A percentile compares a stretch with the other conserved stretches of the same genome.
Evolutionary conservation across 1,140 invertebrate genomes (phyloP).

Genomic region (Drosophila truncata): DNA sequence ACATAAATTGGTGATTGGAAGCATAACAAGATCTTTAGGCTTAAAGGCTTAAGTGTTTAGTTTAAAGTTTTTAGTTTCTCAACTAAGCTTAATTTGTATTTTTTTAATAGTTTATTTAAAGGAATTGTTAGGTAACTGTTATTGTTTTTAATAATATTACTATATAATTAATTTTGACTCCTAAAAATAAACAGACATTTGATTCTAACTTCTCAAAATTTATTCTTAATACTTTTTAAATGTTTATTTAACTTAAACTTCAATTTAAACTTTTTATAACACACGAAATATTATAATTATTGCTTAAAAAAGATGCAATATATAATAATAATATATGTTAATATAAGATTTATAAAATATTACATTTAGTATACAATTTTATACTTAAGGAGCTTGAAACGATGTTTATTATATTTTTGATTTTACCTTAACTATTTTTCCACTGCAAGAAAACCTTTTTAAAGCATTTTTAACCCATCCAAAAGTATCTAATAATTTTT

Average conservation of each 20-base stretch:
- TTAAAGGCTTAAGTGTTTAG: too few relatives aligned
- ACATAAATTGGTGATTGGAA: too few relatives aligned
- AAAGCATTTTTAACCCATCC: not conserved
- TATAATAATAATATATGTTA: not conserved
- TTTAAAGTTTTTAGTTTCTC: too few relatives aligned
- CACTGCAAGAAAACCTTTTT: not conserved
- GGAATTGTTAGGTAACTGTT: too few relatives aligned
- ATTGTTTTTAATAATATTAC: too few relatives aligned
- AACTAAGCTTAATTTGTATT: too few relatives aligned
- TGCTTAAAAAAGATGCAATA: too few relatives aligned
- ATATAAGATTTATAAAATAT: not conserved
- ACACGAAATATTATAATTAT: not conserved
- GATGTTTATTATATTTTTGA: not conserved
- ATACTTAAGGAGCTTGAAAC: too few relatives aligned
- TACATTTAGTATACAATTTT: not conserved
- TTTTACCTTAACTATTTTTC: not conserved
- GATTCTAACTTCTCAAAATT: not conserved
- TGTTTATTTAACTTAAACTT: not conserved
- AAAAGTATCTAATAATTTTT: conserved; percentile 1
- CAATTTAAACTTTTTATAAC: not conserved
- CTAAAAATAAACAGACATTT: not conserved
- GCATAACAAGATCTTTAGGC: too few relatives aligned
- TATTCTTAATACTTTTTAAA: not conserved
- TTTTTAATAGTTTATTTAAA: too few relatives aligned
- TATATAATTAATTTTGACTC: too few relatives aligned